These are phyloP conservation scores for Maniola hyperantus DNA, from an alignment of 2,888 invertebrate genomes.

Conservation along the genomic window DNA sequence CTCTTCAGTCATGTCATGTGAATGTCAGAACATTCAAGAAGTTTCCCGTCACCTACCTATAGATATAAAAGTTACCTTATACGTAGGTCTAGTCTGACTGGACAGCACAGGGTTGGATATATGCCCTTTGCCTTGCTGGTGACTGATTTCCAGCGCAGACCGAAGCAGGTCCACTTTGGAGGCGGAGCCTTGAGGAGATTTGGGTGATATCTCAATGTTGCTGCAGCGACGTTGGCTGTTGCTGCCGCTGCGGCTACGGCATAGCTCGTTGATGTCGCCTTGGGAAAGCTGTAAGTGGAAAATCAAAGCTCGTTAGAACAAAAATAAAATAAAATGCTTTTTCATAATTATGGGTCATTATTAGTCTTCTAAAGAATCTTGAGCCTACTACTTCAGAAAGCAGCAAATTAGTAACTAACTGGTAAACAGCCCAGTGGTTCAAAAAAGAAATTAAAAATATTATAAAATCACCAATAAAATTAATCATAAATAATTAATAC, in stretches of 20 bases:
- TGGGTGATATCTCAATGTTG: slow-evolving; percentile 77
- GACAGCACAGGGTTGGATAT: slow-evolving; percentile 84
- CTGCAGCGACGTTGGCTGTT: slow-evolving; percentile 81
- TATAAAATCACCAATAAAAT: too few species aligned
- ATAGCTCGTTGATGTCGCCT: slow-evolving; percentile 77
- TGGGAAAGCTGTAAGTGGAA: slow-evolving; percentile 66
- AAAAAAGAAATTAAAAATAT: too few species aligned
- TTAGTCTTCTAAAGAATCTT: too few species aligned
- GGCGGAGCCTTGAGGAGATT: slow-evolving; percentile 71
- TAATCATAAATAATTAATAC: too few species aligned
- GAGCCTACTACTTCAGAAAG: too few species aligned
- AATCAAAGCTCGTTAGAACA: background rate
- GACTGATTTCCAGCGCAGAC: slow-evolving; percentile 87
- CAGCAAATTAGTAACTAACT: too few species aligned
- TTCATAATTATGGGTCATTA: too few species aligned
- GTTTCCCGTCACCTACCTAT: too few species aligned
- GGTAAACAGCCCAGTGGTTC: too few species aligned
- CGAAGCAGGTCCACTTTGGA: slow-evolving; percentile 86
- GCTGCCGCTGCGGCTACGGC: slow-evolving; percentile 75
- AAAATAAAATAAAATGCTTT: too few species aligned
- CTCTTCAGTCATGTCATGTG: too few species aligned
- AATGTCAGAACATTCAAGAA: too few species aligned
- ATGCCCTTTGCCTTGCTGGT: slow-evolving; percentile 78
- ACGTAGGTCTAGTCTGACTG: slow-evolving; percentile 57
- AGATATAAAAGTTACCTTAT: slow-evolving; percentile 56